These are phyloP conservation scores for Passer domesticus DNA, from an alignment of 2,113 vertebrate genomes.

Conservation along the genomic window DNA sequence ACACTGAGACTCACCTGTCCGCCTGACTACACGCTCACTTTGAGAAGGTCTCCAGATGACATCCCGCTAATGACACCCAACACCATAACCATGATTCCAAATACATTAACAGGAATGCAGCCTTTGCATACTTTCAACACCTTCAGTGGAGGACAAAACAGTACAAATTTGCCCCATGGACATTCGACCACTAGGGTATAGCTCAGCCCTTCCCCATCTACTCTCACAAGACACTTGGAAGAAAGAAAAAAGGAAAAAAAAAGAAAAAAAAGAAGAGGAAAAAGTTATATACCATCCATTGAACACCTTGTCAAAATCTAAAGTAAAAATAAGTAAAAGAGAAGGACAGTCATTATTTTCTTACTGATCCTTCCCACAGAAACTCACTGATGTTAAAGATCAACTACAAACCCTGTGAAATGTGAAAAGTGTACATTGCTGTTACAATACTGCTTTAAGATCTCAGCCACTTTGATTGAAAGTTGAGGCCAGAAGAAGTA, in stretches of 20 bases:
- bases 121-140: slow-evolving; percentile 93
- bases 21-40: slow-evolving; percentile 91
- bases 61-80: slow-evolving; percentile 91
- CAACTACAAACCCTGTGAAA: slow-evolving; percentile 81
- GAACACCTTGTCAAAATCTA: slow-evolving; percentile 63
- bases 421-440: slow-evolving; percentile 83
- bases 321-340: slow-evolving; percentile 40
- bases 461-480: slow-evolving; percentile 62
- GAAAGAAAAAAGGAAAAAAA: background rate
- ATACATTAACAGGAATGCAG: slow-evolving; percentile 89
- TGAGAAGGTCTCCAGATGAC: slow-evolving; percentile 92
- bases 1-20: slow-evolving; percentile 87
- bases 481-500: slow-evolving; percentile 52
- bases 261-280: background rate
- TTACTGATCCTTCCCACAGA: slow-evolving; percentile 74
- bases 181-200: slow-evolving; percentile 97
- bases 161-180: slow-evolving; percentile 91
- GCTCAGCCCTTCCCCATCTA: slow-evolving; percentile 58
- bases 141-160: slow-evolving; percentile 92
- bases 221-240: slow-evolving; percentile 31
- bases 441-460: slow-evolving; percentile 73
- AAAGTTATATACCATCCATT: slow-evolving; percentile 21
- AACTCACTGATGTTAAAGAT: slow-evolving; percentile 57
- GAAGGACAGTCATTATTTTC: slow-evolving; percentile 78
- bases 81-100: slow-evolving; percentile 95